These are phyloP conservation scores for Cephus runcator DNA, from an alignment of 2,888 invertebrate species.

Conservation along the genomic window DNA sequence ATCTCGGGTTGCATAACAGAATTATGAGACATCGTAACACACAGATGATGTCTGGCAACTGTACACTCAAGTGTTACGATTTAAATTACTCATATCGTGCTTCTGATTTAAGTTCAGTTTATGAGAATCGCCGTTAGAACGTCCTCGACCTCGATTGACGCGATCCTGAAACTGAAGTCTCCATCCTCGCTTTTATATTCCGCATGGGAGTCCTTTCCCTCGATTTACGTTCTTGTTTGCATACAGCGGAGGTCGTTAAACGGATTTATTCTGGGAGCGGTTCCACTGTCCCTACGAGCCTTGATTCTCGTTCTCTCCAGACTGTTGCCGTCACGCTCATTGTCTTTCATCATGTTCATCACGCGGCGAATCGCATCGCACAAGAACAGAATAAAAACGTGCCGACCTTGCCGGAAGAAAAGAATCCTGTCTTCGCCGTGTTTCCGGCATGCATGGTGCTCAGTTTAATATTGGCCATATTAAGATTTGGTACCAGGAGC, in stretches of 20 bases:
- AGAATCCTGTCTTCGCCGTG: slow-evolving; percentile 45
- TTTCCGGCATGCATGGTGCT: slow-evolving; percentile 47
- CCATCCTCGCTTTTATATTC: neutral
- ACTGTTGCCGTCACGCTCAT: slow-evolving; percentile 30
- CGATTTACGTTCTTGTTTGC: neutral
- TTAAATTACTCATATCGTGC: neutral
- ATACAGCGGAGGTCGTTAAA: neutral
- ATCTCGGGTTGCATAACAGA: slow-evolving; percentile 32
- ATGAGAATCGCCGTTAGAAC: neutral
- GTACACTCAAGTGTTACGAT: neutral
- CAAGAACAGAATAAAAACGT: slow-evolving; percentile 29
- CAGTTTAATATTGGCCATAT: slow-evolving; percentile 32
- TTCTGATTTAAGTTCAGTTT: neutral
- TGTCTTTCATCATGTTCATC: slow-evolving; percentile 52
- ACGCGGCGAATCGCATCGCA: slow-evolving; percentile 31
- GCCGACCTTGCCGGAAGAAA: slow-evolving; percentile 50
- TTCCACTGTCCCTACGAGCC: neutral
- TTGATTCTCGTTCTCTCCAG: slow-evolving; percentile 22
- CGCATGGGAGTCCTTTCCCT: neutral
- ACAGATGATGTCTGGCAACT: neutral
- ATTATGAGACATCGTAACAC: slow-evolving; percentile 9
- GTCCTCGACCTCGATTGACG: neutral
- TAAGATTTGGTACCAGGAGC: slow-evolving; percentile 34
- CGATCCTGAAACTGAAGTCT: neutral
- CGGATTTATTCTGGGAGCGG: neutral